Base-by-base conservation (phyloP, 2,113 vertebrate species). In the Bucco capensis region DNA sequence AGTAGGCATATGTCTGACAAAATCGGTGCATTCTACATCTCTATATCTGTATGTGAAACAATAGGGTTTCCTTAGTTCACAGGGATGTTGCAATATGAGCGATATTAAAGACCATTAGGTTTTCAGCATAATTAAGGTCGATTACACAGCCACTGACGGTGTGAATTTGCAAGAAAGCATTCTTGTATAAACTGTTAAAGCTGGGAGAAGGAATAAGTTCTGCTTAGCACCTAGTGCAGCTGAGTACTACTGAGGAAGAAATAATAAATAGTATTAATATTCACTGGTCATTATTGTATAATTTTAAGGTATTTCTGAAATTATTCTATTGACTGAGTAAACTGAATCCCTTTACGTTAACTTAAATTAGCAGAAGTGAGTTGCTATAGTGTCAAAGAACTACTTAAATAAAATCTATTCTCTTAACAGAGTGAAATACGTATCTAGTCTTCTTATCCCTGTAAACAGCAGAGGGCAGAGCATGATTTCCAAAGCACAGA, bases 381-480 rank as follows among this genome's bases (percentile, higher is more conserved):
- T 57, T 83, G 31, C 18, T 65, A 9, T 7, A 19, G 25, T 79
- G 62, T 54, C 78, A 87, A 92, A 79, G 27, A 88, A 49, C 49
- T 65, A 56, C 31, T 76, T 88, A 61, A 74, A 76, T 65, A 44
- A 62, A 84, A 44, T 24, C 15, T 49, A 5, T 69, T 85, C 18
- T 82, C 30, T 75, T 50, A 35, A 19, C 51, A 24, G 17, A 79
- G 22, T 35, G 14, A 87, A 94, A 10, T 14, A 85, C 65, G 14
- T 37, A 75, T 27, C 74, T n/a, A 60, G n/a, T 21, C 3, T 60
- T 61, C 9, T 78, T 47, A 69, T 14, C 10, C n/a, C 11, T 67
- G n/a, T 14, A 37, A 62, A 57, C 86, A 86, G 75, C 86, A 91
- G 87, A 92, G 81, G 89, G 87, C 89, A 95, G 54, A 94, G 22